Base-by-base conservation (phyloP, 2,113 vertebrate genomes). In the Leuciscus idus region DNA sequence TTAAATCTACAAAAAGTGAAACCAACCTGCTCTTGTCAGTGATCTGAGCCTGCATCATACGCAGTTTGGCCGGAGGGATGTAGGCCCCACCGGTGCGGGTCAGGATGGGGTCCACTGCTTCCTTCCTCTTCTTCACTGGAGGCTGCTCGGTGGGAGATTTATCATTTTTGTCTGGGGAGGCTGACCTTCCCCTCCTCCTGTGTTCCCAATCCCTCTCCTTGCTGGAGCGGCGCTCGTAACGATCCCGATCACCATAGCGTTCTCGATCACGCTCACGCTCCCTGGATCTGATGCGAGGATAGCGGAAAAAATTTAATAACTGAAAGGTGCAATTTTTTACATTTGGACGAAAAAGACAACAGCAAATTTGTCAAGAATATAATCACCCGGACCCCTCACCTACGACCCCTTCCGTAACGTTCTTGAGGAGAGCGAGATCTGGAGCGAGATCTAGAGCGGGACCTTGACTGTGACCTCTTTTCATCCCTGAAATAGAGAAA, bases 31-130 rank as follows among this genome's bases (percentile, higher is more conserved):
- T 98, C 94, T 99, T 99, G 94, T 99, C 98, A 2, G 97, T 97
- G 85, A 99, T 99, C 91, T 99, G 97, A 66, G 97, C 96, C 89
- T 99, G 98, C 98, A 99, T 98, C 96, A 99, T 97, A 81, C 98
- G 95, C 73, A 99, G 96, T 87, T 97, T 98, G 73, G 98, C 98
- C 2, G 98, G 98, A 0, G 98, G 98, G 89, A 99, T 99, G 87
- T 99, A 99, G 0, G 98, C 98, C 33, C 98, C 98, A 8, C 98
- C 98, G 0, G 98, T 99, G 52, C 97, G 96, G 21, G 97, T 99
- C 62, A 99, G 95, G 86, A 99, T 97, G 33, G 98, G 97, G 91
- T 99, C 98, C 61, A 97, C 39, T 39, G 96, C 97, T 85, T 99
- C 98, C 81, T 98, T 99, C 93, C 96, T 99, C 92, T 97, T 99